Evolutionary conservation across 53 echinoderm and acorn worm genomes (phyloP).

Genomic region (Stichopus horrens): DNA sequence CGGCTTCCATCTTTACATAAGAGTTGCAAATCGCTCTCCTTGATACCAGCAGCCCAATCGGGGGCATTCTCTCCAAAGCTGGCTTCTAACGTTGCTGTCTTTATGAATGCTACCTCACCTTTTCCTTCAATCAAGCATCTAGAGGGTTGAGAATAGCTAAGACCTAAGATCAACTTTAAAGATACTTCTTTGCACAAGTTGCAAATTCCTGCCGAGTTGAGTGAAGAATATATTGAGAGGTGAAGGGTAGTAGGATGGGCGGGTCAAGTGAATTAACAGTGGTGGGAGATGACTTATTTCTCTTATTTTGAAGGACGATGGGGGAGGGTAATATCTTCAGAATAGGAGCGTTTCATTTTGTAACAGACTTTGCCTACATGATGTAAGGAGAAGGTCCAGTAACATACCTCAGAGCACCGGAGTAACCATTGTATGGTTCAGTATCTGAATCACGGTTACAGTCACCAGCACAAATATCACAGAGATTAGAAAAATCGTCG

Average conservation of each 20-base stretch:
- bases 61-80: constrained; percentile 47
- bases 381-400: too few relatives aligned
- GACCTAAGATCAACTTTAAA: too few relatives aligned
- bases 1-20: constrained; percentile 70
- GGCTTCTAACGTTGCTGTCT: constrained; percentile 59
- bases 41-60: constrained; percentile 48
- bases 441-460: constrained; percentile 41
- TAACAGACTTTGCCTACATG: too few relatives aligned
- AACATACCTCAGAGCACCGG: constrained; percentile 63
- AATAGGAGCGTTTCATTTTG: too few relatives aligned
- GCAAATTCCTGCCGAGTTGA: too few relatives aligned
- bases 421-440: constrained; percentile 62
- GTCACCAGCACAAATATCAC: constrained; percentile 29
- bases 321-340: too few relatives aligned
- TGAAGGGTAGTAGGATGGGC: too few relatives aligned
- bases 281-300: too few relatives aligned
- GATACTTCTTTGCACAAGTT: too few relatives aligned
- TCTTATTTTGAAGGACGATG: too few relatives aligned
- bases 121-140: constrained; percentile 72
- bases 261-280: too few relatives aligned
- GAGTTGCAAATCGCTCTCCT: constrained; percentile 49
- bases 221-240: too few relatives aligned
- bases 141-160: not conserved
- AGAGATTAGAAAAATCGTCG: constrained; percentile 55
- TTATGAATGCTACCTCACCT: constrained; percentile 87